Base-by-base conservation (phyloP, 2,113 vertebrate species). In the Thunnus maccoyii region DNA sequence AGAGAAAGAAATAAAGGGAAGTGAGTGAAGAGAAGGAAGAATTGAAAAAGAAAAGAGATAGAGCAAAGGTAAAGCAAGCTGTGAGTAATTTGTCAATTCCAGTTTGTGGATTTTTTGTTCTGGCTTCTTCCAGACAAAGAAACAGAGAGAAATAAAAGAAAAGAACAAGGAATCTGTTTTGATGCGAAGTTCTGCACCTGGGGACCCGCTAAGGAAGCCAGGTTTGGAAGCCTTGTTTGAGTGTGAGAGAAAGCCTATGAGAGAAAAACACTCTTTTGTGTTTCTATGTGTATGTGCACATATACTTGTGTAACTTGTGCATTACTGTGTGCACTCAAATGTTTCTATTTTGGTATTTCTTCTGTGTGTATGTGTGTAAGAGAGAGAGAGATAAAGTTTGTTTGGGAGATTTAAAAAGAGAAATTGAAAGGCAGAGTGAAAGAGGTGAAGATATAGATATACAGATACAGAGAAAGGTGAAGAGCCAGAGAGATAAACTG, bases 161-260 rank as follows among this genome's bases (percentile, higher is more conserved):
- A 54, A 13, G 20, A 65, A 58, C 14, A 52, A 54, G 14, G 5
- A 76, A 62, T 62, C 20, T 78, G 86, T 83, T 91, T 72, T 85
- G 88, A 90, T 85, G 87, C 58, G 12, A 80, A 76, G 69, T 58
- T 78, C 66, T 81, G 85, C 72, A 92, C 83, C 88, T 87, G 78
- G 84, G 88, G 87, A 82, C 64, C 27, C 16, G 66, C 83, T 2
- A n/a, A 84, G 83, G 82, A 88, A 90, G 72, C 58, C 80, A 27
- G 76, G 73, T 83, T 87, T 78, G 81, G 78, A 87, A 86, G 87
- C 71, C 60, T 57, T 85, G 68, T 84, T 80, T 88, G 73, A 80
- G 72, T 86, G 71, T 63, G 56, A 78, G 86, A 76, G 60, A 83
- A 82, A 72, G 72, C 76, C 55, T 62, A 60, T 20, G 73, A 80